Evolutionary conservation across 1,140 invertebrate genomes (phyloP), one percentile per base, ranked within the genome.

Genomic region (Neodiprion lecontei): DNA sequence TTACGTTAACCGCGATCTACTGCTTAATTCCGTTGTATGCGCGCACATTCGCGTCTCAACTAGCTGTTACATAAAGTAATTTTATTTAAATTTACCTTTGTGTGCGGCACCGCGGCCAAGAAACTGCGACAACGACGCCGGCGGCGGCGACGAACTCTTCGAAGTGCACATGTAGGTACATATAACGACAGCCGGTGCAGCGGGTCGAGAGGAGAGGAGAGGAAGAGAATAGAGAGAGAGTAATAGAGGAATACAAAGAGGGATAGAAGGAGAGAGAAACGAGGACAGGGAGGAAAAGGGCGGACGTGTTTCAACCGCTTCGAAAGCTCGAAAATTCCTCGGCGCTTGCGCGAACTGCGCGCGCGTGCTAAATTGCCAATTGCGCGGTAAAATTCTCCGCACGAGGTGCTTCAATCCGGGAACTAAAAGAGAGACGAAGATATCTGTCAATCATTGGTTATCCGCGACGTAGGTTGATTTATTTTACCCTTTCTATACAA

Each of bases 1-100:
- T 28, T 74, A 69, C 14, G 67, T 72, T 5, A 53, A 49, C 72
- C 23, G 66, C 61, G 49, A 21, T 28, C 66, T 48, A 53, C 48
- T 28, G 48, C 11, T 61, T 61, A 40, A 40, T 40, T 12, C 53
- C 11, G 53, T 17, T 61, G 4, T 61, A 61, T 61, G 53, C 53
- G 12, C 67, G 53, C 53, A 50, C 49, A 50, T 70, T 17, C 73
- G 71, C 47, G 73, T 61, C 53, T 71, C 48, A 72, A 21, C 70
- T 73, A 53, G 74, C 28, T 66, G 70, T 79, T 79, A 76, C 69
- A 78, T 79, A 74, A 77, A 78, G 75, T 82, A 73, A 78, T 80
- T 80, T 82, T 78, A 80, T 78, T 79, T 78, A 79, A 79, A 80
- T 80, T 77, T 72, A 76, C 72, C 74, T 77, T 74, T 81, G 70